phyloP scores from a whole-genome alignment of 2,888 invertebrate species.

The Eupithecia inturbata region DNA sequence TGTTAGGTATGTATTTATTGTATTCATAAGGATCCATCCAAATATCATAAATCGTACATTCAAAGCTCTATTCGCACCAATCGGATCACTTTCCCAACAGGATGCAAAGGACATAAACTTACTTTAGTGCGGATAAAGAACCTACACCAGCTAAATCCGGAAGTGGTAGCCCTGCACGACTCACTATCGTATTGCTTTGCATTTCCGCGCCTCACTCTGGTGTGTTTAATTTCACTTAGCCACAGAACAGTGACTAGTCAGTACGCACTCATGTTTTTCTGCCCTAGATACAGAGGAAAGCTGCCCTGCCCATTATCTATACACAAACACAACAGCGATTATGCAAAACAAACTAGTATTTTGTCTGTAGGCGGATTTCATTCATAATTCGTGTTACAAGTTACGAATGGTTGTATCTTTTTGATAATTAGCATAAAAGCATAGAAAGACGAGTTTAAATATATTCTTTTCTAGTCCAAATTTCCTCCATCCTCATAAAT shows the following conservation, averaged over 20 bases:
- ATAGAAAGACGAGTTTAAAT: background rate
- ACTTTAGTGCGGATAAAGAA: background rate
- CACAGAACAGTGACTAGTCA: constrained; percentile 39
- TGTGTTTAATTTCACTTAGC: constrained; percentile 64
- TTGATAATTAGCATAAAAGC: constrained; percentile 3
- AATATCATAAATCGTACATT: background rate
- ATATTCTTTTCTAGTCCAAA: background rate
- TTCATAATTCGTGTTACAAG: constrained; percentile 25
- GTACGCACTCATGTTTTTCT: constrained; percentile 58
- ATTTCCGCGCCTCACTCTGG: constrained; percentile 51
- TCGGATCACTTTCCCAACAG: background rate
- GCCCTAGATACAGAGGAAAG: constrained; percentile 71
- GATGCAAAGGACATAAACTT: constrained; percentile 5
- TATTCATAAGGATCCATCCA: too few relatives aligned
- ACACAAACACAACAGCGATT: constrained; percentile 34
- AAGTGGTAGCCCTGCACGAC: constrained; percentile 33
- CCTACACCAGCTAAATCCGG: constrained; percentile 22
- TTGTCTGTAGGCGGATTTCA: constrained; percentile 31
- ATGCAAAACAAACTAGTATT: constrained; percentile 33
- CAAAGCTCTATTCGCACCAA: background rate
- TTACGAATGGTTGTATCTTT: constrained; percentile 1
- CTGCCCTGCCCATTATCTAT: constrained; percentile 68
- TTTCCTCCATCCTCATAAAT: background rate
- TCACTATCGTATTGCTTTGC: constrained; percentile 42
- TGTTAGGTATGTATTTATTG: too few relatives aligned